Evolutionary conservation across 1,140 invertebrate genomes (phyloP).

Genomic region (Drosophila malerkotliana): DNA sequence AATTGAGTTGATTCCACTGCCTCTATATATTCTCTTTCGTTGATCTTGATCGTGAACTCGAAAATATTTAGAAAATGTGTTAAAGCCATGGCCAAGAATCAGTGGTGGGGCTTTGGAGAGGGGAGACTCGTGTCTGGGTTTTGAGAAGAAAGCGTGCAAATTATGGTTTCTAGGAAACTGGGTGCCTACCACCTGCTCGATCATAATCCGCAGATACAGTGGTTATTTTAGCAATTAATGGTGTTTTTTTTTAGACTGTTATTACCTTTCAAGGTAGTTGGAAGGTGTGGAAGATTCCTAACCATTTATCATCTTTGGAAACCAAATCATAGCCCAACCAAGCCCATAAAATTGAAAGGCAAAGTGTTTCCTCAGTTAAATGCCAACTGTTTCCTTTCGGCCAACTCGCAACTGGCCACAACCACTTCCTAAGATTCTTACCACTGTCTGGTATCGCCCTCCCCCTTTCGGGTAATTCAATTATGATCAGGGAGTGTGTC

Average conservation of each 20-base stretch:
- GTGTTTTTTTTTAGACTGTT: background rate
- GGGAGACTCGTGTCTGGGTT: conserved; percentile 47
- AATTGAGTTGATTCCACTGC: conserved; percentile 50
- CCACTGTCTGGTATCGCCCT: conserved; percentile 11
- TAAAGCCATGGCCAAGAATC: conserved; percentile 56
- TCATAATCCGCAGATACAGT: conserved; percentile 1
- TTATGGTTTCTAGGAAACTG: conserved; percentile 51
- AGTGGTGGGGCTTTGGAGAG: background rate
- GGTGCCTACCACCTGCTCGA: conserved; percentile 23
- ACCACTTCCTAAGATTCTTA: conserved; percentile 25
- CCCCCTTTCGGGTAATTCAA: conserved; percentile 57
- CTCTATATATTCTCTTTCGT: conserved; percentile 34
- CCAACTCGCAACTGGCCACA: conserved; percentile 3
- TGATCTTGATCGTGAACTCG: conserved; percentile 69
- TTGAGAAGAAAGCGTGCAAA: conserved; percentile 79
- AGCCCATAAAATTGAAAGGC: background rate
- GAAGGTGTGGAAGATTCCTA: too few species aligned
- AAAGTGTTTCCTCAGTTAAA: conserved; percentile 5
- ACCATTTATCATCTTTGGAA: conserved; percentile 2
- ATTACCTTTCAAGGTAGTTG: background rate
- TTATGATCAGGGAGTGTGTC: conserved; percentile 72
- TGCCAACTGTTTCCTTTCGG: conserved; percentile 8
- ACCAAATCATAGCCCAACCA: background rate
- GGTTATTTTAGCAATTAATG: conserved; percentile 32
- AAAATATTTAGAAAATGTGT: conserved; percentile 74